A percentile compares a stretch with the other conserved stretches of the same genome.
These are phyloP conservation scores for Recurvirostra avosetta DNA, from an alignment of 2,113 vertebrate species.

Conservation along the genomic window DNA sequence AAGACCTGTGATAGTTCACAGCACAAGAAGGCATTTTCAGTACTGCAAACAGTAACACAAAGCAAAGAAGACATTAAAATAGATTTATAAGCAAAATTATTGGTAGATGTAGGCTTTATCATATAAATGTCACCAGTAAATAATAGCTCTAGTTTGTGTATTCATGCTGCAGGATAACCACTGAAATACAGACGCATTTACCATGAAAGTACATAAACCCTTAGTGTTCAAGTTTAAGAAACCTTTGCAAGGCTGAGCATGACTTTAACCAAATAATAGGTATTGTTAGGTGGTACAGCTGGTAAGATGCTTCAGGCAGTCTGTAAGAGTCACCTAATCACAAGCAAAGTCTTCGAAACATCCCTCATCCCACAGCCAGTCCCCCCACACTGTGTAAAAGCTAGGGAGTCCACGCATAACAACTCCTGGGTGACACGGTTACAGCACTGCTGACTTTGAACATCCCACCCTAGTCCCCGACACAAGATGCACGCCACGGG, in stretches of 20 bases:
- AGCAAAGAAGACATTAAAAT: not conserved
- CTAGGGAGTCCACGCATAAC: not conserved
- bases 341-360: not conserved
- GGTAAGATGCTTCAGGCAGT: not conserved
- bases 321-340: not conserved
- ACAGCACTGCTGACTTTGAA: not conserved
- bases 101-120: conserved; percentile 15
- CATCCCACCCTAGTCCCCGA: not conserved
- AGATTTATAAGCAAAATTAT: conserved; percentile 55
- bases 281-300: not conserved
- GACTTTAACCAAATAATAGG: not conserved
- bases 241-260: not conserved
- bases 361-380: not conserved
- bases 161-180: not conserved
- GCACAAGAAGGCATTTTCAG: not conserved
- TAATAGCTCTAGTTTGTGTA: conserved; percentile 16
- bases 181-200: not conserved
- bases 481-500: not conserved
- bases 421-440: not conserved
- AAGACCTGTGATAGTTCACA: not conserved
- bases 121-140: conserved; percentile 39
- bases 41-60: not conserved
- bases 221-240: not conserved
- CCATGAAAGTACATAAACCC: not conserved
- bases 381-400: not conserved